Evolutionary conservation across 2,888 invertebrate genomes (phyloP), one percentile per base, ranked within the genome.

Genomic region (Nemotelus pantherinus): DNA sequence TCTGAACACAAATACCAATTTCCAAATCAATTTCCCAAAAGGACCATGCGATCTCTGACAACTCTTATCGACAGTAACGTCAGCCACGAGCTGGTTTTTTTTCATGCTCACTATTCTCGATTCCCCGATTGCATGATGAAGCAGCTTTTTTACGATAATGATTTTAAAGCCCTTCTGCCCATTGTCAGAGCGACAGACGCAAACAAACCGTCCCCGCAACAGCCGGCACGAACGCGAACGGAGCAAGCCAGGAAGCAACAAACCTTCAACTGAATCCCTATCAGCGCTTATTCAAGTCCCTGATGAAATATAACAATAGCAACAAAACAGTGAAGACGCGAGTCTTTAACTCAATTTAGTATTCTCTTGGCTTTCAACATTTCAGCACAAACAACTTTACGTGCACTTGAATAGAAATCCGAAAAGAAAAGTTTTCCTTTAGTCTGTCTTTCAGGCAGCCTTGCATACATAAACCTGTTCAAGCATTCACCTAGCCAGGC

Each of bases 321-420:
- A 64, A 2, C 4, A 55, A 67, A 67, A 57, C 41, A 39, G 45
- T 41, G 60, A 68, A 77, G 57, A 58, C 53, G 58, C 58, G 67
- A 68, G 76, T 55, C 58, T 67, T 77, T 77, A 77, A 67, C 76
- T 77, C 68, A 77, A 77, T 77, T 77, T 77, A 25, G 76, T 77
- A 77, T 77, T 77, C 76, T 67, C 57, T 45, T 48, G 74, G 74
- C 70, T 70, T 70, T 70, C 70, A 48, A 43, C 48, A 48, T 67
- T 68, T 55, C 67, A 43, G 67, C 48, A 77, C 76, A 77, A 77
- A 77, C 76, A 77, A 68, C 76, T 77, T 67, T 77, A 77, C 68
- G 68, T 77, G 68, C 58, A 77, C 68, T 77, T 77, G 76, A 77
- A 77, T 67, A 68, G 76, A 77, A 77, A 77, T 77, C 58, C 67